Conservation (phyloP, 2,797 vertebrate species). For the Falco novaeseelandiae region DNA sequence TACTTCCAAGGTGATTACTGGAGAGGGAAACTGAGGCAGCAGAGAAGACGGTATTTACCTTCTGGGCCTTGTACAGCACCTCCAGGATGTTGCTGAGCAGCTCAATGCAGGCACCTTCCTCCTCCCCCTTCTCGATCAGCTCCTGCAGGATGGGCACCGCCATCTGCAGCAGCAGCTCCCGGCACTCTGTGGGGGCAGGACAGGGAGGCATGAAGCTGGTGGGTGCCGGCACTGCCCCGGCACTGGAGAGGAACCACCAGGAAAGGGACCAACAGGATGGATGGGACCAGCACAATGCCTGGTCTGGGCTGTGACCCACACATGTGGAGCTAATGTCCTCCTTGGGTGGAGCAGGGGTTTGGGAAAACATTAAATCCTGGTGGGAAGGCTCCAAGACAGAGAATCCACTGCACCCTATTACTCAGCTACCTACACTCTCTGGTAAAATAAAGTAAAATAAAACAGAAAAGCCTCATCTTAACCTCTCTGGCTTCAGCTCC, state of each 20-base stretch:
- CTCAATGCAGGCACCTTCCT: slow-evolving; percentile 49
- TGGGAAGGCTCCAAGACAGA: background rate
- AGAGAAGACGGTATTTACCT: background rate
- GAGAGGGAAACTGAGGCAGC: background rate
- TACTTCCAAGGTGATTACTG: background rate
- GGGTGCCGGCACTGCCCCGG: fast-evolving
- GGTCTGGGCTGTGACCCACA: background rate
- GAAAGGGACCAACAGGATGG: background rate
- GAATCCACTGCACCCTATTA: background rate
- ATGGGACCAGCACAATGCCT: fast-evolving
- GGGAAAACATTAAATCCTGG: background rate
- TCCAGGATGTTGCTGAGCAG: slow-evolving; percentile 71
- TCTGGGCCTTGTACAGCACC: slow-evolving; percentile 47
- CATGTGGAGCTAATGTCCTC: fast-evolving
- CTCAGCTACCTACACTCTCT: background rate
- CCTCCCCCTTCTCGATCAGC: slow-evolving; percentile 29
- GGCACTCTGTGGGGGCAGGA: background rate
- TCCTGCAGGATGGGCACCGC: slow-evolving; percentile 29
- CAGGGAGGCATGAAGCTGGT: fast-evolving
- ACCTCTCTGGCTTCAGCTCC: background rate
- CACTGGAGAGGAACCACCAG: fast-evolving
- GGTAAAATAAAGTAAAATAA: background rate
- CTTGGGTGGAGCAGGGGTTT: background rate
- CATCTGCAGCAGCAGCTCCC: slow-evolving; percentile 41
- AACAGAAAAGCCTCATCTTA: background rate